Base-by-base conservation (phyloP, 2,113 vertebrate genomes). In the Cyanoderma ruficeps region DNA sequence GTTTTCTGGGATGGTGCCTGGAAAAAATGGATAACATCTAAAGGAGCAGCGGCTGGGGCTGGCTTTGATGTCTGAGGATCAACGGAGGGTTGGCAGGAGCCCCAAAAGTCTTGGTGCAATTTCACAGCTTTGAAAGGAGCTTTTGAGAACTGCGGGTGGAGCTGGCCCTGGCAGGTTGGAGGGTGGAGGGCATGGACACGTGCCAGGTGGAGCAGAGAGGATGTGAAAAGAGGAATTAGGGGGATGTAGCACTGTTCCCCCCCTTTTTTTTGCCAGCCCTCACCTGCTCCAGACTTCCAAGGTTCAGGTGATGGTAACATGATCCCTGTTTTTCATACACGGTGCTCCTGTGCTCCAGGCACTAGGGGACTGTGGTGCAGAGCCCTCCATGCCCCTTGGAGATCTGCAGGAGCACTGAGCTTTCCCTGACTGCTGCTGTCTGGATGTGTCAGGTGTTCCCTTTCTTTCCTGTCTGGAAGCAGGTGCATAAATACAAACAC, bases 201-300 rank as follows among this genome's bases (percentile, higher is more conserved):
- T 35, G 61, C 59, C 57, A 67, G 68, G 2, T 11, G 15, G 83
- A 49, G 63, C 44, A 82, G 70, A 31, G 27, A 22, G 79, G 71
- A 64, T 59, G 56, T 49, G 64, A 22, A 63, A 63, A 33, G 79
- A 35, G 65, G 56, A n/a, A 18, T 53, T 31, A 11, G 28, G 15
- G 55, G 35, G 24, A 33, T 2, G 4, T 13, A 55, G 39, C 25
- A 6, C 33, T 19, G 9, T 42, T 65, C 7, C 20, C 33, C 15
- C 10, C 5, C 2, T 17, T 39, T 67, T 37, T 47, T 77, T 37
- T 63, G 7, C 4, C 25, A 10, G 33, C 22, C 21, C 15, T 50
- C 28, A 3, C 9, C 13, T 0, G 0, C n/a, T 46, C 28, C 35
- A 79, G 27, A 4, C 39, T 65, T 57, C 2, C 27, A 25, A 59